Conservation (phyloP, 2,113 vertebrate genomes). For the Thryonomys swinderianus region DNA sequence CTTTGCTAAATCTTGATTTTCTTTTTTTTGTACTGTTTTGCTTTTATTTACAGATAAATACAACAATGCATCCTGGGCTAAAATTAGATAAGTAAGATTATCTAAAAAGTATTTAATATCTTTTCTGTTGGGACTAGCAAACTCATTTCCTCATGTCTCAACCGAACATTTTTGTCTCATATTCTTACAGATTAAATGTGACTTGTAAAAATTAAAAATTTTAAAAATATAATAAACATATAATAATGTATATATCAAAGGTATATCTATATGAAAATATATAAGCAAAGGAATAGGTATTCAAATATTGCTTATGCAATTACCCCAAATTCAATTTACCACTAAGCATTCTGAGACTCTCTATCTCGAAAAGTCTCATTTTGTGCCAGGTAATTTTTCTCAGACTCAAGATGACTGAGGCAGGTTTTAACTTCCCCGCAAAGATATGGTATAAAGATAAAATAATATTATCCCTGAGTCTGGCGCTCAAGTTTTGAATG, state of each 20-base stretch:
- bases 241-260: not conserved
- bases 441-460: not conserved
- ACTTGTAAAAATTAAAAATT: not conserved
- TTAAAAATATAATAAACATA: not conserved
- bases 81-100: constrained; percentile 17
- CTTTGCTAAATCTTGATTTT: not conserved
- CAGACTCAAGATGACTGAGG: not conserved
- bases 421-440: not conserved
- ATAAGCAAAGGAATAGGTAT: not conserved
- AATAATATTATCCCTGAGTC: not conserved
- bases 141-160: not conserved
- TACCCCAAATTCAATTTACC: not conserved
- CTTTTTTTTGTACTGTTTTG: not conserved
- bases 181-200: not conserved
- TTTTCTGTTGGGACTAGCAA: constrained; percentile 38
- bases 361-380: not conserved
- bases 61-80: not conserved
- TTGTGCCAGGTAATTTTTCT: not conserved
- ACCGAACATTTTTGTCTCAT: not conserved
- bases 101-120: not conserved
- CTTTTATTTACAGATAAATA: not conserved
- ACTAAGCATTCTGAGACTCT: not conserved
- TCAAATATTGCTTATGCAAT: not conserved
- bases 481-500: not conserved
- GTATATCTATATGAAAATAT: not conserved